These are phyloP conservation scores for Enteromius mattozi DNA, from an alignment of 2,797 vertebrate genomes.

Conservation along the genomic window DNA sequence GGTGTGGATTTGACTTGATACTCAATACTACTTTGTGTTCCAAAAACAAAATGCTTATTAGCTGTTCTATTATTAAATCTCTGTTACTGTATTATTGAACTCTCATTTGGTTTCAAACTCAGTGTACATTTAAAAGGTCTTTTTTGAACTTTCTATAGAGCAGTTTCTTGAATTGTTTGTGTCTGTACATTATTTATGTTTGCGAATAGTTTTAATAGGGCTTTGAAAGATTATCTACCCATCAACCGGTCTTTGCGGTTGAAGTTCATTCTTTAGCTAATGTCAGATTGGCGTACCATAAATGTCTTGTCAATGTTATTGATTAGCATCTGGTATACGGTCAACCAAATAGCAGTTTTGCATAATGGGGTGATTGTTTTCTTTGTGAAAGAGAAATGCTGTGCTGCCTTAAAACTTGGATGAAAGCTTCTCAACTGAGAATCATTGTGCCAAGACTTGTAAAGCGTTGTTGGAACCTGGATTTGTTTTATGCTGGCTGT, in stretches of 20 bases:
- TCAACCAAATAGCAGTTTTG: background rate
- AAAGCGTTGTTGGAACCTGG: constrained; percentile 32
- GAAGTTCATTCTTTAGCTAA: background rate
- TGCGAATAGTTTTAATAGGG: background rate
- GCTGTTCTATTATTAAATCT: background rate
- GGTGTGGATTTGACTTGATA: background rate
- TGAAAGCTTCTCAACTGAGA: background rate
- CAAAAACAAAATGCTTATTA: background rate
- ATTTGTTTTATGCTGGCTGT: constrained; percentile 24
- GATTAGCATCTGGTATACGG: background rate
- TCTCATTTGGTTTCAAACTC: background rate
- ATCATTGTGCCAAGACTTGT: constrained; percentile 25
- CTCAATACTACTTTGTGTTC: background rate
- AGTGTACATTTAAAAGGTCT: background rate
- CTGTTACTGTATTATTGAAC: background rate
- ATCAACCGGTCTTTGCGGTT: background rate
- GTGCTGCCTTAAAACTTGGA: constrained; percentile 4
- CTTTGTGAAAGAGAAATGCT: background rate
- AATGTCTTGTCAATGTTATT: constrained; percentile 17
- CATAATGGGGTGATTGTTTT: background rate
- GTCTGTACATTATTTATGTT: background rate
- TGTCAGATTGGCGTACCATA: background rate
- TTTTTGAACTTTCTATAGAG: background rate
- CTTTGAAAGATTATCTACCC: constrained; percentile 12
- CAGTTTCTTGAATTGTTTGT: background rate